phyloP scores from a whole-genome alignment of 2,113 vertebrate genomes.

The Carassius gibelio region DNA sequence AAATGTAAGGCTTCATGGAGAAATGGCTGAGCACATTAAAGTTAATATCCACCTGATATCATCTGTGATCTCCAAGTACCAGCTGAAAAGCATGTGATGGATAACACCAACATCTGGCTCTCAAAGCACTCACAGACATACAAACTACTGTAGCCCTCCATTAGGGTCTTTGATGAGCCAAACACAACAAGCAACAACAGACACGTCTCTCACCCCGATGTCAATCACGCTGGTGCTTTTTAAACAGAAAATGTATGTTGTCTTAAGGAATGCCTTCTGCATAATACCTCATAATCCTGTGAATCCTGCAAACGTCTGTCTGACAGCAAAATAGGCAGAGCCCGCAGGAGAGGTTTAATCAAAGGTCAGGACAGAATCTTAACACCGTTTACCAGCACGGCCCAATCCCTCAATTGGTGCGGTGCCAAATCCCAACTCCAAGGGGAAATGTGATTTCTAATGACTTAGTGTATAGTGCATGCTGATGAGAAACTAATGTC shows the following conservation, averaged over 20 bases:
- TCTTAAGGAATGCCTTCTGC: slow-evolving; percentile 52
- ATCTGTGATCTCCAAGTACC: slow-evolving; percentile 38
- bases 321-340: slow-evolving; percentile 37
- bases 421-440: slow-evolving; percentile 22
- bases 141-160: not conserved
- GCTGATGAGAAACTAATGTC: slow-evolving; percentile 32
- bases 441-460: slow-evolving; percentile 36
- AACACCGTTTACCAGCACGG: slow-evolving; percentile 52
- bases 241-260: slow-evolving; percentile 40
- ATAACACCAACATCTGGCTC: slow-evolving; percentile 40
- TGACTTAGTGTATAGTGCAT: slow-evolving; percentile 6
- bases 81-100: slow-evolving; percentile 26
- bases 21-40: slow-evolving; percentile 42
- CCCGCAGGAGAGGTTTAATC: slow-evolving; percentile 53
- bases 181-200: not conserved
- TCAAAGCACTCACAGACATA: slow-evolving; percentile 5
- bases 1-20: slow-evolving; percentile 50
- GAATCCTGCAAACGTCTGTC: slow-evolving; percentile 42
- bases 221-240: slow-evolving; percentile 18
- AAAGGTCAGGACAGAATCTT: slow-evolving; percentile 56
- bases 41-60: slow-evolving; percentile 48
- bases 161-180: not conserved
- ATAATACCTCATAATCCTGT: slow-evolving; percentile 58
- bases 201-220: not conserved
- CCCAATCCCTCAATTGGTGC: slow-evolving; percentile 44